Percentiles rank a stretch among this genome's conserved stretches.
Evolutionary conservation across 2,888 invertebrate species (phyloP).

Genomic region (Hydropsyche betteni): DNA sequence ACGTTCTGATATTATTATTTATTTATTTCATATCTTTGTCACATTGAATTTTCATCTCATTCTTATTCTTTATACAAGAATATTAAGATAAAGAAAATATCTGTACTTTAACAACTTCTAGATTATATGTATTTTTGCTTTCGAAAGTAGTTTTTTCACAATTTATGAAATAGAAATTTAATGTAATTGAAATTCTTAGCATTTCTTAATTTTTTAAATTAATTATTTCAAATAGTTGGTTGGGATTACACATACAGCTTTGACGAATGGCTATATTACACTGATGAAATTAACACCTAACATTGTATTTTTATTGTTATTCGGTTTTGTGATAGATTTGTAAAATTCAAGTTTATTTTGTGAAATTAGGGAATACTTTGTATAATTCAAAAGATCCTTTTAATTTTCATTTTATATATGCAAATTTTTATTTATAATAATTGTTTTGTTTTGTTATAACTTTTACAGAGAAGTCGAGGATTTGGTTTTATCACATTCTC

Average conservation of each 20-base stretch:
- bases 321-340: conserved; percentile 12
- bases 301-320: conserved; percentile 11
- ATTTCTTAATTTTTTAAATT: conserved; percentile 15
- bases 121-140: conserved; percentile 15
- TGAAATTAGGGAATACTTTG: no score
- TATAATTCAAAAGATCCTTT: no score
- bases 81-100: no score
- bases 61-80: no score
- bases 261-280: conserved; percentile 28
- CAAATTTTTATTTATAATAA: not conserved
- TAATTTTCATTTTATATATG: no score
- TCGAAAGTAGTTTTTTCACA: conserved; percentile 21
- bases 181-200: conserved; percentile 16
- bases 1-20: no score
- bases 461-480: conserved; percentile 86
- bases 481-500: conserved; percentile 95
- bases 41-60: no score
- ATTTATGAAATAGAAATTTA: conserved; percentile 9
- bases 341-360: not conserved
- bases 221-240: conserved; percentile 27
- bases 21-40: no score
- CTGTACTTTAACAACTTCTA: no score
- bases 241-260: conserved; percentile 29
- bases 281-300: conserved; percentile 30
- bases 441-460: conserved; percentile 25